These are phyloP conservation scores for Echinarachnius parma DNA, from an alignment of 53 echinoderm and acorn worm species.

Conservation along the genomic window DNA sequence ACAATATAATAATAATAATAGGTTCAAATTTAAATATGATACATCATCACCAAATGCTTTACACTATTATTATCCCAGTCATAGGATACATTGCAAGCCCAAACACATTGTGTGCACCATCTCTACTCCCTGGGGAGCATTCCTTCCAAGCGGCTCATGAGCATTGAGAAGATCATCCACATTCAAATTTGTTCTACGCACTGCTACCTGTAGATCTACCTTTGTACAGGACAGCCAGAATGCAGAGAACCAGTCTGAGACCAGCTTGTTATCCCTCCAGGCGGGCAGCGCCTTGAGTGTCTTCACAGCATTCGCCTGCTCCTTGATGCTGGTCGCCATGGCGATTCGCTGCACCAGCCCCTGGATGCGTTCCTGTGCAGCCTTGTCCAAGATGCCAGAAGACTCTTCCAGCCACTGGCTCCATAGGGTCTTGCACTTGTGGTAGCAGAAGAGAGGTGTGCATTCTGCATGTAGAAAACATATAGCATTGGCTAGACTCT, in stretches of 20 bases:
- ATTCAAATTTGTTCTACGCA: too few species aligned
- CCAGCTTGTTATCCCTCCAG: slow-evolving; percentile 45
- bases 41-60: too few species aligned
- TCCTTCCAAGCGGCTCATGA: too few species aligned
- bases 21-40: too few species aligned
- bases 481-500: too few species aligned
- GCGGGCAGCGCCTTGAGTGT: slow-evolving; percentile 24
- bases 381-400: slow-evolving; percentile 8
- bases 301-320: slow-evolving; percentile 36
- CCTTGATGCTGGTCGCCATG: slow-evolving; percentile 19
- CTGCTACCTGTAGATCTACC: too few species aligned
- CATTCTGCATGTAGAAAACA: slow-evolving; percentile 48
- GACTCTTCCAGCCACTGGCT: slow-evolving; percentile 41
- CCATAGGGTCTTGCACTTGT: slow-evolving; percentile 53
- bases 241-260: slow-evolving; percentile 39
- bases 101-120: too few species aligned
- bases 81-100: too few species aligned
- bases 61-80: too few species aligned
- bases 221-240: slow-evolving; percentile 55
- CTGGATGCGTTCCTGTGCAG: slow-evolving; percentile 6
- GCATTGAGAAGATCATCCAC: too few species aligned
- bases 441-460: slow-evolving; percentile 35
- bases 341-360: slow-evolving; percentile 24
- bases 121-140: too few species aligned
- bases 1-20: too few species aligned